Evolutionary conservation across 2,888 invertebrate genomes (phyloP).

Genomic region (Philereme transversata): DNA sequence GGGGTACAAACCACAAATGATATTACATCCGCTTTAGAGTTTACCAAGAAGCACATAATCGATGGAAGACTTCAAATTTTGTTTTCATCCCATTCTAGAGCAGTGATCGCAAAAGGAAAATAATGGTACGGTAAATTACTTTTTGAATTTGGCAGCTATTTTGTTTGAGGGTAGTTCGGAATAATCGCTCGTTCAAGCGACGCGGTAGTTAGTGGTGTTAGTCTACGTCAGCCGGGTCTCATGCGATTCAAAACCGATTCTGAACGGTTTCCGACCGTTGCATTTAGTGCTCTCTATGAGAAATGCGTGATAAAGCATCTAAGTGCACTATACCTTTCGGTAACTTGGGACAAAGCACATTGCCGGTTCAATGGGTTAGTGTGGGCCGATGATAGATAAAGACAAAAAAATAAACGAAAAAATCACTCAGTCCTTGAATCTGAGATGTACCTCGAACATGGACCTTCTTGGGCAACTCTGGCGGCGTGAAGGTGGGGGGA

Average conservation of each 20-base stretch:
- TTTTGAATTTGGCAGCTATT: slow-evolving; percentile 37
- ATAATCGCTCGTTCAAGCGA: slow-evolving; percentile 56
- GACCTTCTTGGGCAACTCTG: slow-evolving; percentile 99
- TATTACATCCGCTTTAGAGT: slow-evolving; percentile 80
- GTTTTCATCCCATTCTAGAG: slow-evolving; percentile 48
- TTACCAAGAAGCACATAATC: slow-evolving; percentile 81
- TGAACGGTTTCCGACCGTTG: slow-evolving; percentile 49
- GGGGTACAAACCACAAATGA: slow-evolving; percentile 78
- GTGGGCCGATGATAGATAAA: slow-evolving; percentile 75
- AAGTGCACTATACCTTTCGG: slow-evolving; percentile 73
- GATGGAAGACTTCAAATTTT: slow-evolving; percentile 57
- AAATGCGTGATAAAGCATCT: slow-evolving; percentile 81
- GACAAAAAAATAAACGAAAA: slow-evolving; percentile 54
- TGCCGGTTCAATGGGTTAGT: slow-evolving; percentile 69
- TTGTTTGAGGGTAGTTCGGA: slow-evolving; percentile 29
- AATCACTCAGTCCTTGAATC: slow-evolving; percentile 76
- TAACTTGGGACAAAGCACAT: slow-evolving; percentile 74
- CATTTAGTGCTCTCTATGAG: slow-evolving; percentile 73
- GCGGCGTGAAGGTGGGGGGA: slow-evolving; percentile 99
- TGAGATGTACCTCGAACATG: slow-evolving; percentile 95
- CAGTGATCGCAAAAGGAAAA: slow-evolving; percentile 67
- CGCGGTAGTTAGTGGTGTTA: slow-evolving; percentile 48
- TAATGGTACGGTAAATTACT: slow-evolving; percentile 40
- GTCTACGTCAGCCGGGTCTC: slow-evolving; percentile 66
- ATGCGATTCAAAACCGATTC: slow-evolving; percentile 60